phyloP scores from a whole-genome alignment of 1,140 invertebrate species.

The Drosophila fuyamai region DNA sequence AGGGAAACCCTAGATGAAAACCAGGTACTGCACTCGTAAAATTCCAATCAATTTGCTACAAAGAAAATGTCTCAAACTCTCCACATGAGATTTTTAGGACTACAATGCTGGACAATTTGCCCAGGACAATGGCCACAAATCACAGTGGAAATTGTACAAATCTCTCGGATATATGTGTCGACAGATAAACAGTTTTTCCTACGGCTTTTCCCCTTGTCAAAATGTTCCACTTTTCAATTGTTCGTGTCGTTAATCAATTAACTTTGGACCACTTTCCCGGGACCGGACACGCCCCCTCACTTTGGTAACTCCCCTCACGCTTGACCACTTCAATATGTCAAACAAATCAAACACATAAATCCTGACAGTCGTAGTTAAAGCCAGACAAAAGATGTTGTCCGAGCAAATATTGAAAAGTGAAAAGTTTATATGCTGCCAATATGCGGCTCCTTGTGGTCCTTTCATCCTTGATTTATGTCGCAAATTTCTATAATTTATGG shows the following conservation, averaged over 20 bases:
- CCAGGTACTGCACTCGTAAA: slow-evolving; percentile 61
- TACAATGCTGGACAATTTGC: slow-evolving; percentile 66
- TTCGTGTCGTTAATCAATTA: slow-evolving; percentile 76
- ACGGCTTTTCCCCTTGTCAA: slow-evolving; percentile 37
- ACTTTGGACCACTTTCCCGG: slow-evolving; percentile 57
- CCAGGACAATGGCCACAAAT: slow-evolving; percentile 78
- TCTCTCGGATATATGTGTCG: slow-evolving; percentile 44
- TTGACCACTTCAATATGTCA: slow-evolving; percentile 81
- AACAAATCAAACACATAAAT: slow-evolving; percentile 68
- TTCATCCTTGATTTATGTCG: slow-evolving; percentile 67
- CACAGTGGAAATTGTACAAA: slow-evolving; percentile 53
- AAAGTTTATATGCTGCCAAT: slow-evolving; percentile 72
- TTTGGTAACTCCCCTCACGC: slow-evolving; percentile 28
- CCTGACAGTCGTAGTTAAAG: slow-evolving; percentile 7
- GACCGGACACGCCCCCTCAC: slow-evolving; percentile 52
- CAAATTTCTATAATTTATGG: slow-evolving; percentile 77
- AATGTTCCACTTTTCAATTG: slow-evolving; percentile 46
- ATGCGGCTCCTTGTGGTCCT: slow-evolving; percentile 54
- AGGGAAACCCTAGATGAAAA: slow-evolving; percentile 17
- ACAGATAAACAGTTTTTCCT: slow-evolving; percentile 36
- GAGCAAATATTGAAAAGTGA: slow-evolving; percentile 77
- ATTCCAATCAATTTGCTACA: slow-evolving; percentile 75
- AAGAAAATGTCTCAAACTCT: slow-evolving; percentile 32
- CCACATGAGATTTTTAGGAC: slow-evolving; percentile 8
- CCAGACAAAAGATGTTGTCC: slow-evolving; percentile 54